These are phyloP conservation scores for Lacerta viridis DNA, from an alignment of 2,797 vertebrate species.

Conservation along the genomic window DNA sequence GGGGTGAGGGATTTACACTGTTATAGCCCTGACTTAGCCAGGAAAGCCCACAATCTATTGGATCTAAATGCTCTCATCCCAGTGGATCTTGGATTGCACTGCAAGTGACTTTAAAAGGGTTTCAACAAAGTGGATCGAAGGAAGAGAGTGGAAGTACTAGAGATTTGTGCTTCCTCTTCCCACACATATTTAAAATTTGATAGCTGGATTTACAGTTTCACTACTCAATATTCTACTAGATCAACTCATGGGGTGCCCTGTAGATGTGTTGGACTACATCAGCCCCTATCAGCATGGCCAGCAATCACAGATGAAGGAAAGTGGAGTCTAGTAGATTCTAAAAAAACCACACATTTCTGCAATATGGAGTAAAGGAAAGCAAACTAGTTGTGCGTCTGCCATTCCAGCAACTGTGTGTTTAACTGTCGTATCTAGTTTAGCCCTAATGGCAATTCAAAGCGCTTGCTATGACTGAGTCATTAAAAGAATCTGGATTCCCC, in stretches of 20 bases:
- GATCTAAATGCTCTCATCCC: too few species aligned
- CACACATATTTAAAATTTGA: background rate
- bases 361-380: background rate
- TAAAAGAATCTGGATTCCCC: background rate
- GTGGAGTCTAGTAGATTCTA: too few species aligned
- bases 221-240: background rate
- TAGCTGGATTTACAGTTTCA: background rate
- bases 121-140: background rate
- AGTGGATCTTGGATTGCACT: too few species aligned
- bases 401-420: background rate
- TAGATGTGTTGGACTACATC: too few species aligned
- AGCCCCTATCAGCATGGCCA: too few species aligned
- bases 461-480: background rate
- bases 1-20: too few species aligned
- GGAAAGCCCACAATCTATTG: too few species aligned
- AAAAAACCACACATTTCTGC: background rate
- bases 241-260: too few species aligned
- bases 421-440: background rate
- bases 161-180: background rate
- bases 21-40: too few species aligned
- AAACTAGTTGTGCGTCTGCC: background rate
- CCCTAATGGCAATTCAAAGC: background rate
- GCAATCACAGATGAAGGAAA: too few species aligned
- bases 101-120: background rate
- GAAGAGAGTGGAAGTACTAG: background rate